phyloP scores from a whole-genome alignment of 2,797 vertebrate species.

The Danio kyathit region DNA sequence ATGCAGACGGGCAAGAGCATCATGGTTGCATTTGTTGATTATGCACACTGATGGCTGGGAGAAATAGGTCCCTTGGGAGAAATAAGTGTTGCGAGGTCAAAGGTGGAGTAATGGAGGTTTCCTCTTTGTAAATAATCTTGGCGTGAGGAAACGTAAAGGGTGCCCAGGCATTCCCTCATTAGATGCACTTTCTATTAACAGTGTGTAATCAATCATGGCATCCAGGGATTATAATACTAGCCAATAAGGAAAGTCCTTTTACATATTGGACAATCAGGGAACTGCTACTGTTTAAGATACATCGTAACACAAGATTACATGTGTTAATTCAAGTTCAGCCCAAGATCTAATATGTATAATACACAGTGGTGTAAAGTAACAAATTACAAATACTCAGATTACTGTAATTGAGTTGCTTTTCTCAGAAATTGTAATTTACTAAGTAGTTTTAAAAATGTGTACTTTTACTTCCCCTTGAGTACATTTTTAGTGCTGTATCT shows the following conservation, averaged over 20 bases:
- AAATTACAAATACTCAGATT: no score
- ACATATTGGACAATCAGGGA: not conserved
- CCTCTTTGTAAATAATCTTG: constrained; percentile 68
- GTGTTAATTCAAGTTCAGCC: no score
- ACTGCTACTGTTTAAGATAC: not conserved
- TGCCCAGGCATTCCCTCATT: constrained; percentile 53
- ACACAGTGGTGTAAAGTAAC: no score
- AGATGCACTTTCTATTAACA: constrained; percentile 48
- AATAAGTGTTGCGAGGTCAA: constrained; percentile 52
- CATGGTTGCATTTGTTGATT: not conserved
- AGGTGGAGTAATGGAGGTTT: constrained; percentile 51
- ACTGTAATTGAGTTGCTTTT: no score
- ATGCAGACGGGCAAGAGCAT: constrained; percentile 60
- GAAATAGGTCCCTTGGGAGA: constrained; percentile 53
- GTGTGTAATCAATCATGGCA: constrained; percentile 63
- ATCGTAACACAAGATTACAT: constrained; percentile 18
- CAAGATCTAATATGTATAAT: not conserved
- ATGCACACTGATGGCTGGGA: constrained; percentile 45
- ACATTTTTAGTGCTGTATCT: no score
- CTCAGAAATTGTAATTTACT: no score
- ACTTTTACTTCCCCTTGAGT: no score
- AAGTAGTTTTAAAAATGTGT: no score
- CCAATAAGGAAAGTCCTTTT: no score
- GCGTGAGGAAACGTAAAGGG: constrained; percentile 53
- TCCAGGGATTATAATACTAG: not conserved